Evolutionary conservation across 2,888 invertebrate species (phyloP).

Genomic region (Melikaiella ostensackeni): DNA sequence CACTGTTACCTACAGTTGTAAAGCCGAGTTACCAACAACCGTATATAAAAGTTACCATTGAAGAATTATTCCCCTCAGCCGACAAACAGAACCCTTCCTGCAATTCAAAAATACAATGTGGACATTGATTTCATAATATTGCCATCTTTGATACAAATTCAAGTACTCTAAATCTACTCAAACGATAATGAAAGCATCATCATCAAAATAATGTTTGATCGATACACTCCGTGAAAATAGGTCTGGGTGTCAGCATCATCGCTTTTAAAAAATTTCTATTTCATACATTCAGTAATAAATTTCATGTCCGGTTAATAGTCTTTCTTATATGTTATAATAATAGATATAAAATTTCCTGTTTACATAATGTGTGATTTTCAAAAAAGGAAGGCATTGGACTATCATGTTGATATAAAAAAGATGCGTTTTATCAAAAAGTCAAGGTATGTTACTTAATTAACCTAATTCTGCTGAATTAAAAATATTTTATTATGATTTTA

Average conservation of each 20-base stretch:
- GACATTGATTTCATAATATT: background rate
- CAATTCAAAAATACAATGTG: background rate
- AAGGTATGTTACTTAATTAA: constrained; percentile 28
- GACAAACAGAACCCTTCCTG: background rate
- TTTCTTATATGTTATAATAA: background rate
- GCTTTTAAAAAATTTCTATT: background rate
- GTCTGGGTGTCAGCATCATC: background rate
- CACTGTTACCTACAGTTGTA: constrained; percentile 1
- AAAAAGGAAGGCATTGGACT: background rate
- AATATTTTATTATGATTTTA: no score
- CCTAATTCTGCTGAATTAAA: background rate
- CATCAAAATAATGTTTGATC: constrained; percentile 15
- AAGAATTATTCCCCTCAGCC: background rate
- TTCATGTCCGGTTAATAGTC: background rate
- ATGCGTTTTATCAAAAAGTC: constrained; percentile 38
- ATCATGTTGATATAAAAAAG: background rate
- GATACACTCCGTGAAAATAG: background rate
- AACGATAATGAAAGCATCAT: background rate
- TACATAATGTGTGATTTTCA: constrained; percentile 21
- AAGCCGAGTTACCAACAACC: background rate
- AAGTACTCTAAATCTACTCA: background rate
- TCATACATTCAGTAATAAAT: background rate
- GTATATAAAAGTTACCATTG: background rate
- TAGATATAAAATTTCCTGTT: background rate
- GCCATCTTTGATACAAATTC: background rate